A percentile compares a stretch with the other conserved stretches of the same genome.
These are phyloP conservation scores for Alexandromys oeconomus DNA, from an alignment of 2,797 vertebrate species.

Conservation along the genomic window DNA sequence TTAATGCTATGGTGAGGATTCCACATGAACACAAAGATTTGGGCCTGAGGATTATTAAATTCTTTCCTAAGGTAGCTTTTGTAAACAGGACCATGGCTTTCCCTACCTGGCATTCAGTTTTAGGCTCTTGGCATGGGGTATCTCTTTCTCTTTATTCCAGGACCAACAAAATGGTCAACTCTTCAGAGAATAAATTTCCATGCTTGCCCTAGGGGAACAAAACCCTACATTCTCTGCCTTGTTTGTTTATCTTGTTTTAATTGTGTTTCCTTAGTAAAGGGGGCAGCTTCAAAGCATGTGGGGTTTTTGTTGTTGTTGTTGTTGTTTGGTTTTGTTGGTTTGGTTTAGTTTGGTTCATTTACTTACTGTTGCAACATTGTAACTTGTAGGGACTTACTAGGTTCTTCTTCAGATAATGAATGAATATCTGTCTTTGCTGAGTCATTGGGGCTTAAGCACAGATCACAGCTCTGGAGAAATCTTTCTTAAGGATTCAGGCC, in stretches of 20 bases:
- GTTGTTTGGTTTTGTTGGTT: too few species aligned
- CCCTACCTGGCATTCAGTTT: not conserved
- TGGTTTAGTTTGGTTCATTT: not conserved
- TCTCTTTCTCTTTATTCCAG: constrained; percentile 8
- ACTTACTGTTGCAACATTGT: not conserved
- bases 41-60: not conserved
- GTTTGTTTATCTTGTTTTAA: not conserved
- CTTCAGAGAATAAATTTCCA: not conserved
- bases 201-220: not conserved
- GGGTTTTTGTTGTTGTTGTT: not conserved
- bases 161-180: not conserved
- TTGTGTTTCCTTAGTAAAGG: not conserved
- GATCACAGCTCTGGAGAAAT: not conserved
- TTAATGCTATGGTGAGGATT: constrained; percentile 1
- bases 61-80: not conserved
- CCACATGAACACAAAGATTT: not conserved
- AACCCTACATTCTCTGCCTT: not conserved
- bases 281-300: not conserved
- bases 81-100: not conserved
- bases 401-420: not conserved
- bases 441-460: not conserved
- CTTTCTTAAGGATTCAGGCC: not conserved
- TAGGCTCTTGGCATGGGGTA: not conserved
- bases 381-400: not conserved
- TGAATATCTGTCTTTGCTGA: not conserved